A percentile compares a stretch with the other conserved stretches of the same genome.
Conservation (phyloP, 2,113 vertebrate species). For the Willisornis vidua region DNA sequence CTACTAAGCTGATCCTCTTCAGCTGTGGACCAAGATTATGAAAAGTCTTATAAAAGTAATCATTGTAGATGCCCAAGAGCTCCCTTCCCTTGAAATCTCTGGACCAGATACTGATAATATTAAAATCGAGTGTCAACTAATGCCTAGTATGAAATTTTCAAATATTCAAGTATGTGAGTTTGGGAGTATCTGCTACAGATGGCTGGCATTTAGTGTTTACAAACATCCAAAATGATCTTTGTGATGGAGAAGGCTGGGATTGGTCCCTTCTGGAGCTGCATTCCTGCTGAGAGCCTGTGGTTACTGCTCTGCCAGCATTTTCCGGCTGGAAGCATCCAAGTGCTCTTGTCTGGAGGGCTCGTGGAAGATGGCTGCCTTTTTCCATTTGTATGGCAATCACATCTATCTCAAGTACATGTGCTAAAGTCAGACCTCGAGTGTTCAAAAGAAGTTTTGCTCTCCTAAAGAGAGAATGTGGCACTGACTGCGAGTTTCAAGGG, state of each 20-base stretch:
- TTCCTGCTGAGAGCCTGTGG: background rate
- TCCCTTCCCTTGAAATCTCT: background rate
- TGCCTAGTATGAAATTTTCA: background rate
- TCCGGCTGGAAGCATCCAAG: background rate
- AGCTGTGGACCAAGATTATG: background rate
- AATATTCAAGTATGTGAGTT: background rate
- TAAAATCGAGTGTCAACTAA: background rate
- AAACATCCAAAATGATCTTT: background rate
- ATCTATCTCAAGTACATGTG: background rate
- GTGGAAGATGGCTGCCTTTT: background rate
- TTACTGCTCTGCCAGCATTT: background rate
- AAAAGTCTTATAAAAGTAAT: background rate
- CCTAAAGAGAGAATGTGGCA: background rate
- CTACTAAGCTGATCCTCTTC: background rate
- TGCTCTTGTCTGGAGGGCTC: background rate
- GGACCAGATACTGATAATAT: background rate
- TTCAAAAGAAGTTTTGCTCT: slow-evolving; percentile 12
- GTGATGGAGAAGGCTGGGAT: background rate
- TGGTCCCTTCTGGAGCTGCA: background rate
- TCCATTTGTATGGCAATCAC: background rate
- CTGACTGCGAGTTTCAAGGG: background rate
- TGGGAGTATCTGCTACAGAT: background rate
- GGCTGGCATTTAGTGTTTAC: slow-evolving; percentile 2
- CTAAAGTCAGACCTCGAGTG: background rate
- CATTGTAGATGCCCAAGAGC: background rate